Evolutionary conservation across 1,140 invertebrate genomes (phyloP).

Genomic region (Mactra quadrangularis): DNA sequence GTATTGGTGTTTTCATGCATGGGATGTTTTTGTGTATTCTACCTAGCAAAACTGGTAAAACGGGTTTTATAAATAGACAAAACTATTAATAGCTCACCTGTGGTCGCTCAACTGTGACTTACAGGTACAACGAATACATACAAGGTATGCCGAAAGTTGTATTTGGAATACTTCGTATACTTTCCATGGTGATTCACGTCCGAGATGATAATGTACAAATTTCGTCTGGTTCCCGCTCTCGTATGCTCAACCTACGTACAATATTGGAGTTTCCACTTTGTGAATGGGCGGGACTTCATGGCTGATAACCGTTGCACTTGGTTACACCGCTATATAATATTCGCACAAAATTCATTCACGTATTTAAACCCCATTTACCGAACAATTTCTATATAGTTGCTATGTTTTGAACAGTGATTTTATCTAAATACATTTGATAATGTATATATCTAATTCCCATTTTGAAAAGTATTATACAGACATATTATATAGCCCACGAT

Average conservation of each 20-base stretch:
- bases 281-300: not conserved
- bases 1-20: slow-evolving; percentile 7
- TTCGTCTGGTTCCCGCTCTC: too few relatives aligned
- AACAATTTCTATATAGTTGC: too few relatives aligned
- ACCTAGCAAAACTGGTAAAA: slow-evolving; percentile 57
- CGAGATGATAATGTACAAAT: not conserved
- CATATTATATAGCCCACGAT: too few relatives aligned
- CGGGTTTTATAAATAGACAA: slow-evolving; percentile 48
- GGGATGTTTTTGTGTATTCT: slow-evolving; percentile 15
- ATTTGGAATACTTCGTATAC: not conserved
- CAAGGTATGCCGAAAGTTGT: too few relatives aligned
- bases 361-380: too few relatives aligned
- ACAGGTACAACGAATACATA: not conserved
- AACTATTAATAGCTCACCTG: slow-evolving; percentile 41
- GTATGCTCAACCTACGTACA: too few relatives aligned
- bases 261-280: not conserved
- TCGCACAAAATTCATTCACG: too few relatives aligned
- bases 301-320: not conserved
- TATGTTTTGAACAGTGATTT: too few relatives aligned
- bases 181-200: not conserved
- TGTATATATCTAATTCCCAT: too few relatives aligned
- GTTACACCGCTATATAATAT: not conserved
- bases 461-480: too few relatives aligned
- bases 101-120: slow-evolving; percentile 25
- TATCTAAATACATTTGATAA: too few relatives aligned